Percentiles rank a stretch among this genome's conserved stretches.
phyloP scores from a whole-genome alignment of 2,888 invertebrate genomes.

The Eupithecia tripunctaria region DNA sequence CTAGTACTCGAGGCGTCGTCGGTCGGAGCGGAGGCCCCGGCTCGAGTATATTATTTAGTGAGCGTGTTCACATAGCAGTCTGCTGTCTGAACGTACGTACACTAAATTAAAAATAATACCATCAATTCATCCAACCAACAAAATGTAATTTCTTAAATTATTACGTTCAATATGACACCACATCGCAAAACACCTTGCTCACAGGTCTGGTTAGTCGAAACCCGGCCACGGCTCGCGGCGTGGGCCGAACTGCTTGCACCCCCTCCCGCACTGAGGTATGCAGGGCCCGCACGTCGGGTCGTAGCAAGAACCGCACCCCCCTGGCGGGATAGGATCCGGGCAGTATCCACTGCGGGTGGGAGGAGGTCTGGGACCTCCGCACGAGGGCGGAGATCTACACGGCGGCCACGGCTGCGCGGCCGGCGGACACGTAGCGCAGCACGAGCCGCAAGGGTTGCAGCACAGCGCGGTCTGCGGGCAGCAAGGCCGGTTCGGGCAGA shows the following conservation, averaged over 20 bases:
- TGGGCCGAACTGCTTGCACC: not conserved
- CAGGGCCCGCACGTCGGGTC: conserved; percentile 29
- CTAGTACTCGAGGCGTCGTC: too few species aligned
- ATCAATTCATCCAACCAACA: not conserved
- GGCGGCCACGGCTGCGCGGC: conserved; percentile 14
- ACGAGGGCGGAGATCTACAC: conserved; percentile 32
- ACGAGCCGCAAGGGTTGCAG: conserved; percentile 39
- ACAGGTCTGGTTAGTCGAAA: not conserved
- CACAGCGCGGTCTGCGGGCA: conserved; percentile 27
- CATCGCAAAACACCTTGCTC: not conserved
- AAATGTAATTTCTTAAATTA: not conserved
- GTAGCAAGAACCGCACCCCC: conserved; percentile 34
- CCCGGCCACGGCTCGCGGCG: conserved; percentile 3
- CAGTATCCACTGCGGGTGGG: conserved; percentile 1
- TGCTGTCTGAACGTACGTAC: too few species aligned
- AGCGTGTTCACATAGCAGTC: too few species aligned
- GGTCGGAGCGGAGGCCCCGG: too few species aligned
- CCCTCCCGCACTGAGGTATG: not conserved
- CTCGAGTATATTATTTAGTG: not conserved
- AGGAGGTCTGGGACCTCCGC: not conserved
- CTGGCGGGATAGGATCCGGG: conserved; percentile 5
- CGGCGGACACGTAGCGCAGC: conserved; percentile 5
- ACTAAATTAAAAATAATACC: too few species aligned
- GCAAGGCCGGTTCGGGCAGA: conserved; percentile 4
- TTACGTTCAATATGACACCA: not conserved